These are phyloP conservation scores for Circaetus gallicus DNA, from an alignment of 2,113 vertebrate species.

Conservation along the genomic window DNA sequence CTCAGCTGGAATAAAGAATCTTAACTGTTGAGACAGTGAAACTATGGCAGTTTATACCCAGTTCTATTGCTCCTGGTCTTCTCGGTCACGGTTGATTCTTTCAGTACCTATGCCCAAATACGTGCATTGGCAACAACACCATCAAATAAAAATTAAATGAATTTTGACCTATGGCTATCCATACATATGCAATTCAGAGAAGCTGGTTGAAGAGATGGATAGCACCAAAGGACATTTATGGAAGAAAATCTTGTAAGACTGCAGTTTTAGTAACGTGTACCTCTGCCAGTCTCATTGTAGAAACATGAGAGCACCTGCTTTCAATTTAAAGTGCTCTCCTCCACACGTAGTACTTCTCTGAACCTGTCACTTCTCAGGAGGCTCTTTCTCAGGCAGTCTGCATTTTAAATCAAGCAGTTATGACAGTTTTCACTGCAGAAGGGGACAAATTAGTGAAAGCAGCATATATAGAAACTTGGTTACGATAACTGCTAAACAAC, in stretches of 20 bases:
- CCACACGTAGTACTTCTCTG: not conserved
- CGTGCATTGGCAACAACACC: not conserved
- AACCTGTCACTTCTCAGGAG: slow-evolving; percentile 31
- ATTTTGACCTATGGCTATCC: not conserved
- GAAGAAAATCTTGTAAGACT: not conserved
- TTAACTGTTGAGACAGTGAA: not conserved
- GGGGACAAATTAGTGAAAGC: slow-evolving; percentile 22
- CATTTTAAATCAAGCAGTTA: slow-evolving; percentile 34
- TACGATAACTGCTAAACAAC: not conserved
- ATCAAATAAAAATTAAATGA: not conserved
- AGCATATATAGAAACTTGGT: not conserved
- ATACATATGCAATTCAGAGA: not conserved
- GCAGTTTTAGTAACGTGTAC: not conserved
- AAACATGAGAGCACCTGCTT: not conserved
- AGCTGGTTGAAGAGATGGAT: not conserved
- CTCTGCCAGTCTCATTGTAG: not conserved
- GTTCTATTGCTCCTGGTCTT: not conserved
- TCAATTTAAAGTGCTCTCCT: not conserved
- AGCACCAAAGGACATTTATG: not conserved
- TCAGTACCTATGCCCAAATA: not conserved
- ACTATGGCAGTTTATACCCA: not conserved
- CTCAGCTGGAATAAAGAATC: not conserved
- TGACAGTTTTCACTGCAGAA: slow-evolving; percentile 36
- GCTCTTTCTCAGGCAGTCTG: not conserved
- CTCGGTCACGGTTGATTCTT: not conserved